Evolutionary conservation across 2,113 vertebrate species (phyloP).

Genomic region (Lates calcarifer): DNA sequence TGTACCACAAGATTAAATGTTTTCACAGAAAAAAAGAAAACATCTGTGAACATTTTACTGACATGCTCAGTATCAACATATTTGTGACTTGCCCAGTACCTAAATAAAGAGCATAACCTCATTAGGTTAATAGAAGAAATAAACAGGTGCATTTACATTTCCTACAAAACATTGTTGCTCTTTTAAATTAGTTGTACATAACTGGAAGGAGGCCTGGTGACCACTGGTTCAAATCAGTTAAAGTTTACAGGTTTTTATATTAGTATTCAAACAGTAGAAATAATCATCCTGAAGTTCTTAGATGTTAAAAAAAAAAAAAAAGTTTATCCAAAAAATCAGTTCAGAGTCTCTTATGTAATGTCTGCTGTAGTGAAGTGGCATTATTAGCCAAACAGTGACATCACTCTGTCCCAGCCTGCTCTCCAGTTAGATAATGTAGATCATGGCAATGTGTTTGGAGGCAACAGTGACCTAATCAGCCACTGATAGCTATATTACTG

Average conservation of each 20-base stretch:
- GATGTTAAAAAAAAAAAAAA: too few relatives aligned
- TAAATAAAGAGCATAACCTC: too few relatives aligned
- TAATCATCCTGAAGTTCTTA: neutral
- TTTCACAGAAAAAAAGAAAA: neutral
- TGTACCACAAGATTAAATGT: neutral
- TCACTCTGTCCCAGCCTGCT: neutral
- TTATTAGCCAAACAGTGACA: neutral
- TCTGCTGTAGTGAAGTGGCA: neutral
- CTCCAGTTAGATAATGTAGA: neutral
- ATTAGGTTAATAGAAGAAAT: too few relatives aligned
- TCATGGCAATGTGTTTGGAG: neutral
- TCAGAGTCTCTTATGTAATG: neutral
- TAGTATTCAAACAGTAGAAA: neutral
- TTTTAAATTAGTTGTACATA: too few relatives aligned
- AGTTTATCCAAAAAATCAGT: neutral
- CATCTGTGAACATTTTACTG: neutral
- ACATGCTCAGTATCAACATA: neutral
- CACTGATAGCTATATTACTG: slow-evolving; percentile 58
- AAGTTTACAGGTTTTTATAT: too few relatives aligned
- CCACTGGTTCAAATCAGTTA: neutral
- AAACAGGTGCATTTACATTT: too few relatives aligned
- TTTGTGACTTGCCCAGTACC: too few relatives aligned
- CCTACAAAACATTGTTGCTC: too few relatives aligned
- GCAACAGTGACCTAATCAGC: slow-evolving; percentile 56
- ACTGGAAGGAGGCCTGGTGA: neutral